Evolutionary conservation across 2,888 invertebrate genomes (phyloP), one percentile per base, ranked within the genome.

Genomic region (Drosophila formosana): DNA sequence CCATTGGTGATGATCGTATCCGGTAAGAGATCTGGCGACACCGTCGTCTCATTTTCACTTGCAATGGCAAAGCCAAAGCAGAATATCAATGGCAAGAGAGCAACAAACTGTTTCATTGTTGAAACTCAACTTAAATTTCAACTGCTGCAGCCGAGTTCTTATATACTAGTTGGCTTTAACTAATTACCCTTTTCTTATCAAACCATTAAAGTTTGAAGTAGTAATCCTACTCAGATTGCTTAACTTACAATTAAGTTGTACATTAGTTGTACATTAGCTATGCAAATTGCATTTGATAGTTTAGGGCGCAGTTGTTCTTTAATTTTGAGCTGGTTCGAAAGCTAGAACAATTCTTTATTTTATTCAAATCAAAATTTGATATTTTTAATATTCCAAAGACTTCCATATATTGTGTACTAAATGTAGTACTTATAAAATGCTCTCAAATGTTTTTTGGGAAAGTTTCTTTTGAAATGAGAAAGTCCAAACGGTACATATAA

Each of bases 1-100:
- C 90, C 91, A 51, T 90, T 86, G 39, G 81, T 80, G 8, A 90
- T 90, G 30, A 80, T 67, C 4, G 41, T 41, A 0, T 67, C 26
- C 1, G 37, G 18, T 18, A 5, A n/a, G 0, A 11, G 47, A 23
- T 52, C 56, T 11, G 28, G 39, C 11, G 3, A 0, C 5, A 25
- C 9, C 34, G 41, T 11, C 25, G 52, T 69, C 5, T 53, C 30
- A 51, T 62, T 61, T 13, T 34, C 39, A 18, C n/a, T 41, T 2
- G 71, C 78, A 4, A 30, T 8, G 25, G 55, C 57, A 26, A 60
- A 8, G 0, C 52, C 57, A 26, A 55, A 5, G 0, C 34, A 9
- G 2, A 55, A 39, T 18, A 13, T 47, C 37, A 71, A 5, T 18
- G 18, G 34, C 6, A 76, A 13, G 5, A 74, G 2, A 4, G 47